These are phyloP conservation scores for Odontophorus gujanensis DNA, from an alignment of 2,113 vertebrate genomes.

Conservation along the genomic window DNA sequence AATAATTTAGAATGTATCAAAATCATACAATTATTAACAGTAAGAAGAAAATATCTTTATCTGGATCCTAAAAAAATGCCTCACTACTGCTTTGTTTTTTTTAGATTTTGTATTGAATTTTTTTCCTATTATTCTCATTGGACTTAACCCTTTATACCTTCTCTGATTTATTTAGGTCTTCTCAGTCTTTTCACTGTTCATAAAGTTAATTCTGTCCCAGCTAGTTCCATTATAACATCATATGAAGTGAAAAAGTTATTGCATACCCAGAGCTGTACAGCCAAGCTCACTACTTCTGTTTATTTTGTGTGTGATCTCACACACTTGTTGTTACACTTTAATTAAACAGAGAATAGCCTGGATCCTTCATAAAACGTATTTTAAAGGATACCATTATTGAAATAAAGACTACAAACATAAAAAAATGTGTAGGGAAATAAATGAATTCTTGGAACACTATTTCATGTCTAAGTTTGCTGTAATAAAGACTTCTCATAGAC, in stretches of 20 bases:
- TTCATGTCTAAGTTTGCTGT: neutral
- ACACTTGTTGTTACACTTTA: neutral
- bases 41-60: neutral
- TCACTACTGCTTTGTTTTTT: neutral
- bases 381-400: neutral
- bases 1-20: neutral
- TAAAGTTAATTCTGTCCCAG: neutral
- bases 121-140: neutral
- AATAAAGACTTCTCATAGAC: neutral
- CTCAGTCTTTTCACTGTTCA: neutral
- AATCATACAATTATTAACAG: accelerated
- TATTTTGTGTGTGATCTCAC: neutral
- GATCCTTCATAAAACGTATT: neutral
- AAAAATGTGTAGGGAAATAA: neutral
- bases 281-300: neutral
- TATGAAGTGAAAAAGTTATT: neutral
- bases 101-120: neutral
- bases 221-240: neutral
- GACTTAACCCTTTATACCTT: accelerated
- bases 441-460: neutral
- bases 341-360: neutral
- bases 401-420: neutral
- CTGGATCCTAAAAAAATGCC: neutral
- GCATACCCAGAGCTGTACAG: accelerated
- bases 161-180: neutral